Base-by-base conservation (phyloP, 2,113 vertebrate species). In the Rhynchomys soricoides region DNA sequence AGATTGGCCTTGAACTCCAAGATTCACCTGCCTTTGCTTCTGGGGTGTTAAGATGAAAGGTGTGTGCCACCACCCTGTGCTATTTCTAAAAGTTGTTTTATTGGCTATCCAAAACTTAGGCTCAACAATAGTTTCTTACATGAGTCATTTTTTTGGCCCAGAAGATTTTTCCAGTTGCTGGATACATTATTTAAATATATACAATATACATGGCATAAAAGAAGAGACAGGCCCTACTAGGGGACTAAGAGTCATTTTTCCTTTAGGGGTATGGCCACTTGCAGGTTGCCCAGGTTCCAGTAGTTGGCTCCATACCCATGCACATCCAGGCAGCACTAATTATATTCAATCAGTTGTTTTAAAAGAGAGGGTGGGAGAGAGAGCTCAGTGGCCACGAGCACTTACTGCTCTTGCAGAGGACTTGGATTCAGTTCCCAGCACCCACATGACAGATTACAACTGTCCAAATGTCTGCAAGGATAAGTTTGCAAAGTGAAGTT, bases 11-110 rank as follows among this genome's bases (percentile, higher is more conserved):
- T 22, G 13, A 74, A 74, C 71, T 74, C 71, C 40, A 43, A 77
- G 74, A 77, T 31, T 26, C 26, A 16, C 15, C 29, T 50, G 29
- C 13, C 75, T 79, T 31, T 79, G 19, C 34, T 10, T 55, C 77
- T 10, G 5, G 19, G 55, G 77, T n/a, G 9, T 45, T 55, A 9
- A 17, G 3, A 78, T 78, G 50, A 78, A 78, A 78, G 75, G 29
- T 21, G 31, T 78, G 31, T 50, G 7, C 48, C 16, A 78, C 75
- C 29, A 52, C 48, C 7, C 48, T 2, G 57, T 22, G 57, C 57
- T 93, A 87, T 92, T 92, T 94, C 43, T 90, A 34, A 81, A 87
- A 93, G 45, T 78, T 89, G 40, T 77, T 91, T n/a, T 66, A 34
- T 57, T 75, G 86, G 5, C 26, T 88, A 40, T 64, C 7, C 78